These are phyloP conservation scores for Phyllotreta striolata DNA, from an alignment of 2,888 invertebrate genomes.

Conservation along the genomic window DNA sequence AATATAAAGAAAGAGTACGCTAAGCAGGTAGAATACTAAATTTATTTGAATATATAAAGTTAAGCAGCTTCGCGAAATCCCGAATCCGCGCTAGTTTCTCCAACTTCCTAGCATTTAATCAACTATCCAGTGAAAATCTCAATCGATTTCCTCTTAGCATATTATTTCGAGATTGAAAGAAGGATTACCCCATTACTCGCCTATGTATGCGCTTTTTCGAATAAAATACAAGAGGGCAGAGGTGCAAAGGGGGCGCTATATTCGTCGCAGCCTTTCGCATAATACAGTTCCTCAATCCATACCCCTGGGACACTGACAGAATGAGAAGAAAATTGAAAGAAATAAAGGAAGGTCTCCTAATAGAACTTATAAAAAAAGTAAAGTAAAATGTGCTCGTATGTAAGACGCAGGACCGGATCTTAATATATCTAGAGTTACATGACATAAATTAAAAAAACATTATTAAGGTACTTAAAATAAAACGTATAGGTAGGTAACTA, in stretches of 20 bases:
- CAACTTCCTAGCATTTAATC: conserved; percentile 20
- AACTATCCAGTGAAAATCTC: conserved; percentile 11
- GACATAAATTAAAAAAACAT: conserved; percentile 39
- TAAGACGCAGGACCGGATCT: conserved; percentile 43
- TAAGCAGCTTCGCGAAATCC: no score
- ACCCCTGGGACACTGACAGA: conserved; percentile 57
- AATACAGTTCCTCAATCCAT: conserved; percentile 40
- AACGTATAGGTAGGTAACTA: no score
- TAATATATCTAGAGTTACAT: neutral
- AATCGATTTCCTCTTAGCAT: conserved; percentile 20
- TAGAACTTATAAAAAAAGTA: conserved; percentile 52
- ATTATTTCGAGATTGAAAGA: conserved; percentile 30
- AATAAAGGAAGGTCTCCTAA: conserved; percentile 59
- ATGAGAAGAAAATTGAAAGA: conserved; percentile 66
- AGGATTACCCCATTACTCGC: conserved; percentile 29
- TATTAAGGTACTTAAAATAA: no score
- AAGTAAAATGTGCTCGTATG: conserved; percentile 58
- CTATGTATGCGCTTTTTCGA: conserved; percentile 26
- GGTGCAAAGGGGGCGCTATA: conserved; percentile 17
- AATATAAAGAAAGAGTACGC: no score
- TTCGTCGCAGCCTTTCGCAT: conserved; percentile 26
- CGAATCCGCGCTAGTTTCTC: neutral
- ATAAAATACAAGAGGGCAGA: neutral
- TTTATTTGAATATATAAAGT: no score
- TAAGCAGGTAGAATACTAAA: no score